Evolutionary conservation across 2,888 invertebrate species (phyloP), one percentile per base, ranked within the genome.

Genomic region (Hyposoter didymator): DNA sequence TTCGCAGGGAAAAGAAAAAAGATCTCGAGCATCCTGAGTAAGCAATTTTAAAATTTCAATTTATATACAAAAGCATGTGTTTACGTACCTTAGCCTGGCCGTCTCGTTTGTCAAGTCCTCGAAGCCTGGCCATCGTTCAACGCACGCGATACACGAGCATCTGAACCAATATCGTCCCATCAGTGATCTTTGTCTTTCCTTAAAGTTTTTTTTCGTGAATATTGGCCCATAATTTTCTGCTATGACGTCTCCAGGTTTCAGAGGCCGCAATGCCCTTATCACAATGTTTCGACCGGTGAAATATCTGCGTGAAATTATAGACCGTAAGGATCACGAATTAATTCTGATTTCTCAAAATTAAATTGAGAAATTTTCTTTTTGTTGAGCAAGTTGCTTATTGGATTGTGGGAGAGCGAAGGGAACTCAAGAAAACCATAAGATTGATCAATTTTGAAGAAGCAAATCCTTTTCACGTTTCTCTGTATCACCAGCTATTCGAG

Each of bases 151-250:
- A 91, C 98, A 98, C 62, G 95, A 95, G 90, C 98, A 98, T 74
- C 95, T 94, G 92, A 98, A 98, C 96, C 97, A 97, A 92, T 98
- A 98, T 17, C 97, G 95, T 17, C 96, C 96, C 1, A 95, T 95
- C 1, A 98, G 94, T 0, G 95, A 94, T 69, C 95, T 94, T 91
- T 96, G 96, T 4, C 98, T 95, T 70, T 96, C 95, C 35, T 93
- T 93, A 5, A 95, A 89, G 69, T 92, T 93, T 88, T 94, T 94
- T 85, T 96, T 95, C 0, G 95, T 95, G 91, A 97, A 98, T 89
- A 97, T 95, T 0, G 97, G 97, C 0, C 98, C 98, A 92, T 98
- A 98, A 94, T 98, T 98, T 91, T 98, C 98, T 0, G 96, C 96
- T 0, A 98, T 95, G n/a, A 95, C 91, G 62, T 97, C 96, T 0